Evolutionary conservation across 1,140 invertebrate genomes (phyloP).

Genomic region (Ruditapes philippinarum): DNA sequence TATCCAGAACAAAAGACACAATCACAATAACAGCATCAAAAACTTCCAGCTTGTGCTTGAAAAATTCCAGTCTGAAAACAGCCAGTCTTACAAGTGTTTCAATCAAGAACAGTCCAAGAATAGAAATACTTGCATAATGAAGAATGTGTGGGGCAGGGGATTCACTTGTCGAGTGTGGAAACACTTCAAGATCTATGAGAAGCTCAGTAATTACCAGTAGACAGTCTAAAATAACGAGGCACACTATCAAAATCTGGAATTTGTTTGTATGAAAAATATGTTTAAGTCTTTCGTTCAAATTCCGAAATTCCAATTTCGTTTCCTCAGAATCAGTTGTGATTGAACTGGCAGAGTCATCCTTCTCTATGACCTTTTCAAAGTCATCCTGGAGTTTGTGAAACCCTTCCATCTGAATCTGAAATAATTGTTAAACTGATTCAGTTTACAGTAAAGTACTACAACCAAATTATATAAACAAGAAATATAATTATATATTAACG

Average conservation of each 20-base stretch:
- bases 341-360: conserved; percentile 84
- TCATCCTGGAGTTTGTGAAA: conserved; percentile 85
- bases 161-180: conserved; percentile 55
- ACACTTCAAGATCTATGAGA: conserved; percentile 84
- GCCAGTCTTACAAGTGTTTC: conserved; percentile 83
- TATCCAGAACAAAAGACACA: conserved; percentile 85
- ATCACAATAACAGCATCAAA: conserved; percentile 86
- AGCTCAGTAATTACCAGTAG: conserved; percentile 84
- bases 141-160: conserved; percentile 76
- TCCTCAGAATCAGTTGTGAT: conserved; percentile 83
- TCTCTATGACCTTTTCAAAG: conserved; percentile 85
- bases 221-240: conserved; percentile 84
- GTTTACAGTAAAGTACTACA: too few species aligned
- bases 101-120: conserved; percentile 84
- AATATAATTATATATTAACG: too few species aligned
- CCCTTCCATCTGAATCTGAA: conserved; percentile 84
- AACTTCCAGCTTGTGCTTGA: conserved; percentile 85
- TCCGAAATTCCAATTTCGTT: conserved; percentile 75
- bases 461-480: too few species aligned
- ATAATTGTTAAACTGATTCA: too few species aligned
- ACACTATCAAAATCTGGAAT: conserved; percentile 85
- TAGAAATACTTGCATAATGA: conserved; percentile 82
- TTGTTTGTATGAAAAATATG: conserved; percentile 82
- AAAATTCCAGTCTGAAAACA: conserved; percentile 84
- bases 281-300: conserved; percentile 77